Evolutionary conservation across 2,797 vertebrate species (phyloP).

Genomic region (Kryptopterus vitreolus): DNA sequence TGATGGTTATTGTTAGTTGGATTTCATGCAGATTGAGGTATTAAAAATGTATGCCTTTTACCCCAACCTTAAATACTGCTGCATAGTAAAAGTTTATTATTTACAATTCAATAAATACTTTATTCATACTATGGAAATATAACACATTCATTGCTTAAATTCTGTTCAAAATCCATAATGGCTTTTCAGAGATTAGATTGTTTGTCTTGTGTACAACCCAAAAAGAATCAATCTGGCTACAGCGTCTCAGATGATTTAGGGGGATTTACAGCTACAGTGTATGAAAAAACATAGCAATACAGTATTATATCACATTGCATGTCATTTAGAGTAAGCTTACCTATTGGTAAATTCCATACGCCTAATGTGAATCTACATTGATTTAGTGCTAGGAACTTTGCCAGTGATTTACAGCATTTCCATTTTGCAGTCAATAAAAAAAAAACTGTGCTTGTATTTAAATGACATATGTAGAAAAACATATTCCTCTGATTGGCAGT

Average conservation of each 20-base stretch:
- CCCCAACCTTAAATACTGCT: neutral
- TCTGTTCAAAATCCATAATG: neutral
- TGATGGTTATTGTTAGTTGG: neutral
- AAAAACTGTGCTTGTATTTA: neutral
- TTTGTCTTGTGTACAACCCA: neutral
- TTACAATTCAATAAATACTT: neutral
- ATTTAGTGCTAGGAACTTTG: neutral
- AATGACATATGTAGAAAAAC: neutral
- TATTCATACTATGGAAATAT: neutral
- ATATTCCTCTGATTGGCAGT: neutral
- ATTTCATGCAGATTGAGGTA: neutral
- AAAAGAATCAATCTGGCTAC: neutral
- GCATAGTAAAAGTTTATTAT: neutral
- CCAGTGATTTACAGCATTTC: neutral
- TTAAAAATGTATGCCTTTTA: neutral
- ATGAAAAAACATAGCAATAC: neutral
- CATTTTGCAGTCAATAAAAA: neutral
- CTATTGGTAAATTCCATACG: too few species aligned
- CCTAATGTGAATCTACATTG: neutral
- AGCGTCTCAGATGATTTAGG: neutral
- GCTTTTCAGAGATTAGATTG: too few species aligned
- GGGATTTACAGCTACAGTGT: neutral
- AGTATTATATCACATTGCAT: neutral
- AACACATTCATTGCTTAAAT: neutral
- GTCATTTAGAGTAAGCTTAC: neutral